Evolutionary conservation across 2,113 vertebrate genomes (phyloP).

Genomic region (Phasianus colchicus): DNA sequence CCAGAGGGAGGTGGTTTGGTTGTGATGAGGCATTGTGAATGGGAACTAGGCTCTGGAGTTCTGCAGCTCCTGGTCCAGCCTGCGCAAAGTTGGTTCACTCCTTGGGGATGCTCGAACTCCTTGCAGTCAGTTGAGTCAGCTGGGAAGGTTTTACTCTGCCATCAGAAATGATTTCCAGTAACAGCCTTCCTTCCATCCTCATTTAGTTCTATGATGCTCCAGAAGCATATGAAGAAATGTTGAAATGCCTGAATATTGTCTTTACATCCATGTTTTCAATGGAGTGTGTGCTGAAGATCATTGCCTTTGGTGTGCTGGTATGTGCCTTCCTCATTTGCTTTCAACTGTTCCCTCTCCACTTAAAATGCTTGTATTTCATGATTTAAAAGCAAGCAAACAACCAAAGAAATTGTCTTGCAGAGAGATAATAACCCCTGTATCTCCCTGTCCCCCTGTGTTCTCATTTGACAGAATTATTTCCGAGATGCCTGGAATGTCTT

Average conservation of each 20-base stretch:
- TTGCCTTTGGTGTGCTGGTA: slow-evolving; percentile 94
- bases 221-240: slow-evolving; percentile 90
- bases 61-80: background rate
- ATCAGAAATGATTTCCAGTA: background rate
- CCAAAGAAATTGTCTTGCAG: background rate
- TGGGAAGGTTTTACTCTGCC: background rate
- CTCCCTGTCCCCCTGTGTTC: slow-evolving; percentile 19
- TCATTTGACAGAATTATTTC: slow-evolving; percentile 89
- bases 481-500: slow-evolving; percentile 98
- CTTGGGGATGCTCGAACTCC: background rate
- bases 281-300: slow-evolving; percentile 95
- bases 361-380: background rate
- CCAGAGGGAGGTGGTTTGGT: background rate
- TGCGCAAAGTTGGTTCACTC: background rate
- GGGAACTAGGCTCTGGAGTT: background rate
- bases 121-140: background rate
- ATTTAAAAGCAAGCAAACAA: background rate
- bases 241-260: slow-evolving; percentile 95
- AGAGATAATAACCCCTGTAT: slow-evolving; percentile 22
- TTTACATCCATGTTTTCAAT: slow-evolving; percentile 96
- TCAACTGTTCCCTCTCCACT: background rate
- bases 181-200: background rate
- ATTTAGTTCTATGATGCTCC: slow-evolving; percentile 92
- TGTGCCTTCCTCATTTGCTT: slow-evolving; percentile 8
- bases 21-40: background rate